These are phyloP conservation scores for Pedicia rivosa DNA, from an alignment of 2,888 invertebrate genomes.

Conservation along the genomic window DNA sequence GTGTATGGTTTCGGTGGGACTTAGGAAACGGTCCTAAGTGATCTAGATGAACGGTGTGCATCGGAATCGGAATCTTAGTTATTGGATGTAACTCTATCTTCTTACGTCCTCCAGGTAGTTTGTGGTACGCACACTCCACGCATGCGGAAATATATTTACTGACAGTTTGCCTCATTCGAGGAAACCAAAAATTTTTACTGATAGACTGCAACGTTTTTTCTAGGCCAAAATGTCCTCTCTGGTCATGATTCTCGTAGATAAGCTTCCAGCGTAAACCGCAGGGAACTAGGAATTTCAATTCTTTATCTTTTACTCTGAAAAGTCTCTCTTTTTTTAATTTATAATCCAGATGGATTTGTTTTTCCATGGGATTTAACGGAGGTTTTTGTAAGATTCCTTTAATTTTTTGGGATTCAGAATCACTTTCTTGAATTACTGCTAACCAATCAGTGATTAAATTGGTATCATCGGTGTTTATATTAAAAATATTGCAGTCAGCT, in stretches of 20 bases:
- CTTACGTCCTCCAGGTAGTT: no score
- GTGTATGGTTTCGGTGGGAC: constrained; percentile 7
- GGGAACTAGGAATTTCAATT: constrained; percentile 11
- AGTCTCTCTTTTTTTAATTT: constrained; percentile 5
- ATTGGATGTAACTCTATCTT: constrained; percentile 14
- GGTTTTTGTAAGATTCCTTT: no score
- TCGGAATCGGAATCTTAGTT: constrained; percentile 12
- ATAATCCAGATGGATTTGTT: no score
- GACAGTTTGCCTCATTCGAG: constrained; percentile 11
- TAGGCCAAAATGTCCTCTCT: constrained; percentile 11
- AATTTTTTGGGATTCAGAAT: no score
- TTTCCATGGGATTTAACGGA: no score
- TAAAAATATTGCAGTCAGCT: neutral
- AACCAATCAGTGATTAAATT: no score
- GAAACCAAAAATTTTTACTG: constrained; percentile 12
- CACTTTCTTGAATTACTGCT: no score
- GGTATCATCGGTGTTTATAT: no score
- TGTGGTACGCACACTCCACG: constrained; percentile 12
- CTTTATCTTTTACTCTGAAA: constrained; percentile 6
- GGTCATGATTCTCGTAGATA: constrained; percentile 9
- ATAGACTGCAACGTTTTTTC: constrained; percentile 10
- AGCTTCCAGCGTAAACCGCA: constrained; percentile 9
- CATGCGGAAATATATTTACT: constrained; percentile 12
- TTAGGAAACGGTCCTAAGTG: constrained; percentile 13
- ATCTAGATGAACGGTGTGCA: constrained; percentile 12